Evolutionary conservation across 2,113 vertebrate species (phyloP), one percentile per base, ranked within the genome.

Genomic region (Erythrocebus patas): DNA sequence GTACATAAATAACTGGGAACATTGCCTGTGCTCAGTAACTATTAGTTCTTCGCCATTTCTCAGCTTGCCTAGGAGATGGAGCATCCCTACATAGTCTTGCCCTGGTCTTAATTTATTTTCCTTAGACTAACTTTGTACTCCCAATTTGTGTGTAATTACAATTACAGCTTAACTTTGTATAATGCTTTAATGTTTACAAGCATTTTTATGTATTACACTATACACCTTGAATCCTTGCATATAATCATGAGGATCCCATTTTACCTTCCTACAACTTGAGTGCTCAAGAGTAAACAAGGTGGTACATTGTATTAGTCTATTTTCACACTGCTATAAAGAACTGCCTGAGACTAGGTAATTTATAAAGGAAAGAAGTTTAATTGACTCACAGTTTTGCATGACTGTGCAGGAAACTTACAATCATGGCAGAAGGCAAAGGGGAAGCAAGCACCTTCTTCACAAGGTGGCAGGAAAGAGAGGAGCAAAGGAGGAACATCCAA

Each of bases 101-200:
- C 5, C 20, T 68, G 23, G 55, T 76, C 83, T 91, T 95, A 52
- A 83, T 84, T 91, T 96, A 84, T 80, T 90, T 84, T 55, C 52
- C 76, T 95, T 83, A 92, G 52, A 90, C 45, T 82, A 87, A 79
- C 40, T 78, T 64, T 84, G 79, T 82, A 82, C 40, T 90, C 80
- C 38, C 45, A 25, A 87, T 52, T 91, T 96, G 64, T 87, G n/a
- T 66, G 8, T 90, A 68, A 83, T 82, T 90, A 91, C 11, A 88
- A 43, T 73, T 57, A 73, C 66, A 94, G 30, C 20, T 97, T 90
- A 68, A 90, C 92, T 91, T 94, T 88, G 70, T 75, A 40, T 45
- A 73, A 80, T 93, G 40, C 50, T 81, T 82, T 82, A 64, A 82
- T 48, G 14, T 92, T 96, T 87, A 40, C 23, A 92, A 93, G n/a